Evolutionary conservation across 37 sponge, comb jelly and placozoan species (phyloP).

Genomic region (Beroe forskalii): DNA sequence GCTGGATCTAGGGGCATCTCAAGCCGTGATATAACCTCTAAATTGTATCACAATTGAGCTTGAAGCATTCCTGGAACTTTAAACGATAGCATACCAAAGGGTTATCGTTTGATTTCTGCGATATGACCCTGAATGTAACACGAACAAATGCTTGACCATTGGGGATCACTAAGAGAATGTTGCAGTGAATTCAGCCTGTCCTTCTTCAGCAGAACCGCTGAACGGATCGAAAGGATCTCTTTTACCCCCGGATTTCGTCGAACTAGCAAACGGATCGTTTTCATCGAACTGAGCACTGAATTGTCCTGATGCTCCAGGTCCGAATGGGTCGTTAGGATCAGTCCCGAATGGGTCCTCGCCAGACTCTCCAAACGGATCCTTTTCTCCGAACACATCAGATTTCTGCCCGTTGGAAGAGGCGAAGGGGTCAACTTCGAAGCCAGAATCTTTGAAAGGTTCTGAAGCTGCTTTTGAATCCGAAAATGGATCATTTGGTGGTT

Average conservation of each 20-base stretch:
- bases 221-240: slow-evolving; percentile 8
- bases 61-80: too few relatives aligned
- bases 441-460: not conserved
- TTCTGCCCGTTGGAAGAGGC: not conserved
- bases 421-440: not conserved
- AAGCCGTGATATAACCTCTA: too few relatives aligned
- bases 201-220: not conserved
- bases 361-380: slow-evolving; percentile 21
- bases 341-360: not conserved
- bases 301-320: not conserved
- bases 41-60: too few relatives aligned
- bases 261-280: slow-evolving; percentile 4
- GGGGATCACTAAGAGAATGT: slow-evolving; percentile 2
- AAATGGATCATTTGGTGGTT: not conserved
- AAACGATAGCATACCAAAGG: too few relatives aligned
- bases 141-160: too few relatives aligned
- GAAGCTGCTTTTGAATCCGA: not conserved
- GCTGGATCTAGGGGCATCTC: too few relatives aligned
- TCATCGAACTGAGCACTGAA: not conserved
- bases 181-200: not conserved
- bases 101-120: too few relatives aligned
- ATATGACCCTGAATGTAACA: too few relatives aligned
- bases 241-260: too few relatives aligned
- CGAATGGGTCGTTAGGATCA: slow-evolving; percentile 14
- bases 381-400: not conserved